These are phyloP conservation scores for Cololabis saira DNA, from an alignment of 2,113 vertebrate genomes.

Conservation along the genomic window DNA sequence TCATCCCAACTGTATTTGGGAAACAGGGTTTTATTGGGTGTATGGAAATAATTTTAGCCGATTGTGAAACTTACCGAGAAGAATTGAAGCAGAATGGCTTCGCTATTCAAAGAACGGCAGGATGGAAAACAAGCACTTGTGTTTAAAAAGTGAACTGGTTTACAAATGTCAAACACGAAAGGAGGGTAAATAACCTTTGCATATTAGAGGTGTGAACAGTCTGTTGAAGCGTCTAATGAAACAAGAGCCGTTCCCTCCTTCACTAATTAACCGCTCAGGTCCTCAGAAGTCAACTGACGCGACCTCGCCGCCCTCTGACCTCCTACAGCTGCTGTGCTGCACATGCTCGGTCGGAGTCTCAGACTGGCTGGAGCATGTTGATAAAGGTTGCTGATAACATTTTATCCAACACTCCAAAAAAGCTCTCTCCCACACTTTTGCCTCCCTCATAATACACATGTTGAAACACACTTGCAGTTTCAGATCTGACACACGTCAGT, in stretches of 20 bases:
- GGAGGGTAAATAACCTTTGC: constrained; percentile 9
- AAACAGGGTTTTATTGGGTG: no score
- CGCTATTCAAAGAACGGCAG: no score
- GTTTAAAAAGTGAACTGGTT: not conserved
- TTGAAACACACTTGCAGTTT: not conserved
- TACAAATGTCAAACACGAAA: constrained; percentile 35
- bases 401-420: constrained; percentile 26
- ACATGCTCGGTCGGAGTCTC: constrained; percentile 21
- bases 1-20: no score
- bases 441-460: constrained; percentile 10
- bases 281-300: constrained; percentile 16
- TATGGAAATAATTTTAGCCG: not conserved
- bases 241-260: constrained; percentile 4
- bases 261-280: constrained; percentile 48
- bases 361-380: constrained; percentile 40
- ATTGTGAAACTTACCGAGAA: not conserved
- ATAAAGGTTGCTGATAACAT: not conserved
- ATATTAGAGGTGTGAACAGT: constrained; percentile 6
- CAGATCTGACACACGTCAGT: not conserved
- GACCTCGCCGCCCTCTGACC: constrained; percentile 40
- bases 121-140: no score
- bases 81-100: not conserved
- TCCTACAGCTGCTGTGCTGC: constrained; percentile 24
- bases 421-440: constrained; percentile 26
- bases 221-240: constrained; percentile 40